These are phyloP conservation scores for Elanoides forficatus DNA, from an alignment of 2,113 vertebrate genomes.

Conservation along the genomic window DNA sequence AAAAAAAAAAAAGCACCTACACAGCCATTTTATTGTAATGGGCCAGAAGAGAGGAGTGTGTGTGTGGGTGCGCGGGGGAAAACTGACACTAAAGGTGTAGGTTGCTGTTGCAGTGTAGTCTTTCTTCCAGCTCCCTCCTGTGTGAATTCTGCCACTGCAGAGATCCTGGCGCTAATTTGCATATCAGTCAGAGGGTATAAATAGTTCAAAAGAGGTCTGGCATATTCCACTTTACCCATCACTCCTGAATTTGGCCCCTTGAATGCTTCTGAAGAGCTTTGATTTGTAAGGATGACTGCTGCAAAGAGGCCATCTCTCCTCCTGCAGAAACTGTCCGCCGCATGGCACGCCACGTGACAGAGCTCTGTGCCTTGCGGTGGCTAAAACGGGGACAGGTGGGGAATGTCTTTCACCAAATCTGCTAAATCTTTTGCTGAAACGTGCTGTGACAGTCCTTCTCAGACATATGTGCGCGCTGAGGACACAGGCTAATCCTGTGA, in stretches of 20 bases:
- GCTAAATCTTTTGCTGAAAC: neutral
- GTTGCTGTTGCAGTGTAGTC: neutral
- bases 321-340: neutral
- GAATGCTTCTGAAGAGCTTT: neutral
- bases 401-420: neutral
- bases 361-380: neutral
- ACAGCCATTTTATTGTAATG: neutral
- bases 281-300: neutral
- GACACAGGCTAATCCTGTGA: neutral
- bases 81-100: neutral
- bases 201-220: neutral
- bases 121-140: neutral
- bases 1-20: neutral
- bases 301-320: neutral
- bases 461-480: neutral
- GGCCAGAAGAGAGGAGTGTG: neutral
- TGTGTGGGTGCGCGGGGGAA: fast-evolving
- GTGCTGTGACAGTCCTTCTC: neutral
- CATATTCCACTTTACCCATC: neutral
- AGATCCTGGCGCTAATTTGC: neutral
- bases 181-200: neutral
- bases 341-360: fast-evolving
- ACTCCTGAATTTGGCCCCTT: neutral
- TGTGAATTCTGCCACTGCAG: neutral
- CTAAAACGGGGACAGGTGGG: neutral